Percentiles rank a stretch among this genome's conserved stretches.
phyloP scores from a whole-genome alignment of 2,113 vertebrate species.

The rat (Rattus norvegicus) region DNA sequence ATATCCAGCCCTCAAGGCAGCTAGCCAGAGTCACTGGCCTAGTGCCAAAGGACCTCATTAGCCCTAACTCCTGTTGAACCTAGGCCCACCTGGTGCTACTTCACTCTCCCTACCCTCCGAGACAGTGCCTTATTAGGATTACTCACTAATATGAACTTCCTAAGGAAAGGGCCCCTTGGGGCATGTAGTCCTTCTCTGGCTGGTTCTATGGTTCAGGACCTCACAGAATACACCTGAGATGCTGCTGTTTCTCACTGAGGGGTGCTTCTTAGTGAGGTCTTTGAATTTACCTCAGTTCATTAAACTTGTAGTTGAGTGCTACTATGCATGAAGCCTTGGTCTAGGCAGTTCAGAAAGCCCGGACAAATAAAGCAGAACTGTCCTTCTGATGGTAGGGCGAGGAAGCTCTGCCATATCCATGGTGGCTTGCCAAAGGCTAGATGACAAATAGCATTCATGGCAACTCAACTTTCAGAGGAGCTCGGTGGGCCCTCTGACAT shows the following conservation, averaged over 20 bases:
- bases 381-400: not conserved
- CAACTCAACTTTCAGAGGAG: too few relatives aligned
- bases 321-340: not conserved
- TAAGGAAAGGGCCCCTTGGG: too few relatives aligned
- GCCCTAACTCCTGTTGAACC: not conserved
- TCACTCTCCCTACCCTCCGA: not conserved
- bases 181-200: rapidly evolving
- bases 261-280: not conserved
- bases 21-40: not conserved
- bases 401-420: rapidly evolving
- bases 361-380: not conserved
- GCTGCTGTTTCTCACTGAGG: not conserved
- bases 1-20: not conserved
- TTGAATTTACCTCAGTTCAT: not conserved
- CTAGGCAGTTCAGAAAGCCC: not conserved
- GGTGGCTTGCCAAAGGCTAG: not conserved
- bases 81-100: not conserved
- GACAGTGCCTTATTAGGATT: not conserved
- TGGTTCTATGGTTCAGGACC: not conserved
- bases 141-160: not conserved
- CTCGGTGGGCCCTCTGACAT: rapidly evolving
- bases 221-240: not conserved
- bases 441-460: not conserved
- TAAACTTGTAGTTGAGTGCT: not conserved
- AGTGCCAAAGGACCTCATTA: not conserved